A percentile compares a stretch with the other conserved stretches of the same genome.
Evolutionary conservation across 2,113 vertebrate species (phyloP).

Genomic region (Rhagologus leucostigma): DNA sequence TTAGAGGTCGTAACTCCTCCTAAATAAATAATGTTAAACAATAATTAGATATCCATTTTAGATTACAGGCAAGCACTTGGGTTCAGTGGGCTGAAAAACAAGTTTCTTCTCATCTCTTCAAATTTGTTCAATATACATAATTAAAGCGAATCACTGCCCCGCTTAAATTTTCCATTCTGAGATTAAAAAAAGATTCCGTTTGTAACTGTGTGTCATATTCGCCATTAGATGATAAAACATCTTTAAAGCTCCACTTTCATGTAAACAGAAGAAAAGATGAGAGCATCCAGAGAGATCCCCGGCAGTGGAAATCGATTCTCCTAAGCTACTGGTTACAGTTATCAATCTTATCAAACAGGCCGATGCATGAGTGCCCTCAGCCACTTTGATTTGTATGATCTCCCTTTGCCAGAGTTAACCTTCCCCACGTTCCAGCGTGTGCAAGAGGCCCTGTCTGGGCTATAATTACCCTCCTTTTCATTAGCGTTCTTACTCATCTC

Average conservation of each 20-base stretch:
- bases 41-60: slow-evolving; percentile 79
- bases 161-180: slow-evolving; percentile 45
- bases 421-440: neutral
- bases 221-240: slow-evolving; percentile 44
- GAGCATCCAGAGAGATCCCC: slow-evolving; percentile 25
- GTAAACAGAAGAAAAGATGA: slow-evolving; percentile 59
- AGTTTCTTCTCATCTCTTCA: slow-evolving; percentile 54
- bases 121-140: slow-evolving; percentile 47
- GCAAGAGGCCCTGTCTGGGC: neutral
- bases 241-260: slow-evolving; percentile 58
- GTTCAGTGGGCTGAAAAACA: slow-evolving; percentile 47
- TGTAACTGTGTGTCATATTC: slow-evolving; percentile 33
- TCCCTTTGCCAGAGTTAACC: slow-evolving; percentile 26
- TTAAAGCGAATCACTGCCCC: slow-evolving; percentile 41
- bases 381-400: slow-evolving; percentile 18
- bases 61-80: slow-evolving; percentile 66
- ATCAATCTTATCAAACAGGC: slow-evolving; percentile 40
- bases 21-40: slow-evolving; percentile 78
- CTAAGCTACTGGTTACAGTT: slow-evolving; percentile 22
- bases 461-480: slow-evolving; percentile 38
- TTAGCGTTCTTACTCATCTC: neutral
- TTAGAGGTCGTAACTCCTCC: slow-evolving; percentile 81
- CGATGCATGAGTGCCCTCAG: neutral
- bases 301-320: slow-evolving; percentile 22
- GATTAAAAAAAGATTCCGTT: slow-evolving; percentile 51